Base-by-base conservation (phyloP, 2,888 invertebrate species). In the Apantesis nais region DNA sequence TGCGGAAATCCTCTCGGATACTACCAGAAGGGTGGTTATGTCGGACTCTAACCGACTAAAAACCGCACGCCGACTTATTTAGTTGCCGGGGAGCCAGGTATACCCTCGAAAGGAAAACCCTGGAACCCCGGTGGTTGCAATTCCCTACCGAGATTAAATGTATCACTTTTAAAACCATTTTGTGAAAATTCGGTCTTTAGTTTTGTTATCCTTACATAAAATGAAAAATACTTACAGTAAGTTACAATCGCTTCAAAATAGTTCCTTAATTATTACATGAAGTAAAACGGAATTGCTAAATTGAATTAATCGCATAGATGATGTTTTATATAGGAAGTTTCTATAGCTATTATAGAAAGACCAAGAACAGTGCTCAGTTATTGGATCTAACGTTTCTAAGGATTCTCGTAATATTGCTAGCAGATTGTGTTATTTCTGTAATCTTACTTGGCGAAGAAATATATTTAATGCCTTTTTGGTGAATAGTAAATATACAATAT, bases 321-420 rank as follows among this genome's bases (percentile, higher is more conserved):
- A 58, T 25, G 29, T 29, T 71, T 71, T 65, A 39, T 67, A 39
- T 65, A 70, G 44, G 31, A 41, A 48, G 55, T 63, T 34, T 8
- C 29, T 16, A 58, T 16, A 68, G 62, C 22, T n/a, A 29, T 16
- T 29, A 58, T 25, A 72, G 60, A 52, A 74, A 76, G 74, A 72
- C 74, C 63, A 75, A 77, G 80, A 74, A 76, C 70, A 39, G 25
- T 72, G 77, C 75, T 78, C 74, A 79, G 81, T 86, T 87, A 89
- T 90, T 89, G 89, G 90, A 88, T 89, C 78, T 81, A 79, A 80
- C 88, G 86, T 80, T 87, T 72, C 78, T 88, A 85, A 71, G 89
- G 89, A 78, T 89, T 89, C 89, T 71, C 74, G 73, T 75, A 68
- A 75, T 74, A 71, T 71, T 73, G 52, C 58, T 74, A 70, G 69